Percentiles rank a stretch among this genome's conserved stretches.
phyloP scores from a whole-genome alignment of 2,797 vertebrate genomes.

The Telmatherina bonti region DNA sequence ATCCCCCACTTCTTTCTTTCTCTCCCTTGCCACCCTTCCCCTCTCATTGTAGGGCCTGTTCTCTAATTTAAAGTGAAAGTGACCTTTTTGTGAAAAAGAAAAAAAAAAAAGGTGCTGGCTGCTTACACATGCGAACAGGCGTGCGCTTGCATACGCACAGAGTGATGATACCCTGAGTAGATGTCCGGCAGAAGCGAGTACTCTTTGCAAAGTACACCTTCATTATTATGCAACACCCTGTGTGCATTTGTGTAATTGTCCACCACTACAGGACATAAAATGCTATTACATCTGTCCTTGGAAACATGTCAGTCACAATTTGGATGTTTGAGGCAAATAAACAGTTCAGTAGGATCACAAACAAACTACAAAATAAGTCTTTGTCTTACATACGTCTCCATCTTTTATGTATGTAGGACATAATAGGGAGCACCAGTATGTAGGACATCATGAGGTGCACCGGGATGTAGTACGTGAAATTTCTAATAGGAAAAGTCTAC shows the following conservation, averaged over 20 bases:
- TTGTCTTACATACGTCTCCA: conserved; percentile 1
- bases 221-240: conserved; percentile 33
- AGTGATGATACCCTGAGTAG: conserved; percentile 35
- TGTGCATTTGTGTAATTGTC: conserved; percentile 27
- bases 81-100: conserved; percentile 65
- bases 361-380: conserved; percentile 6
- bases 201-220: conserved; percentile 28
- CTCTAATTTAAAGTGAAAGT: conserved; percentile 66
- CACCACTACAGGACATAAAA: conserved; percentile 55
- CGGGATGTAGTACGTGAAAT: not conserved
- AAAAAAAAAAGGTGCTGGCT: conserved; percentile 28
- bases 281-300: conserved; percentile 75
- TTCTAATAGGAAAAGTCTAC: not conserved
- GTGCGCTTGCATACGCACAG: conserved; percentile 9
- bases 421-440: not conserved
- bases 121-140: conserved; percentile 8
- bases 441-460: conserved; percentile 6
- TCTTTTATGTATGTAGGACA: conserved; percentile 18
- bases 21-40: not conserved
- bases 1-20: not conserved
- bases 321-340: conserved; percentile 59
- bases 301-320: conserved; percentile 53
- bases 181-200: conserved; percentile 20
- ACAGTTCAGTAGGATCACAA: conserved; percentile 52
- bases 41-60: conserved; percentile 10